These are phyloP conservation scores for Yponomeuta sedellus DNA, from an alignment of 2,888 invertebrate genomes.

Conservation along the genomic window DNA sequence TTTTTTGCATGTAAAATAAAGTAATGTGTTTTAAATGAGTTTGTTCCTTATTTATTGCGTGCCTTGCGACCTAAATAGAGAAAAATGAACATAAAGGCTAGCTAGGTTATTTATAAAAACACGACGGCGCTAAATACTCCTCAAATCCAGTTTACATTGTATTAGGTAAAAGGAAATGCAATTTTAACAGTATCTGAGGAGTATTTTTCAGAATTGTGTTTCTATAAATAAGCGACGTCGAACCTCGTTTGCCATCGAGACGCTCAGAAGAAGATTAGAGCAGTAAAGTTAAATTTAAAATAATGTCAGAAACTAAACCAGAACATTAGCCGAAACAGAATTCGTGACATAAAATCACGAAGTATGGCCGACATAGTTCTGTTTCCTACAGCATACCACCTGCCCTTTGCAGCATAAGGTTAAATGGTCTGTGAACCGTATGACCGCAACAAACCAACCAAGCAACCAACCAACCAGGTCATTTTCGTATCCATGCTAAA, in stretches of 20 bases:
- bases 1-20: background rate
- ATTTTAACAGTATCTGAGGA: too few species aligned
- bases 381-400: conserved; percentile 29
- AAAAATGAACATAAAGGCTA: too few species aligned
- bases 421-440: background rate
- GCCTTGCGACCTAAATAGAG: too few species aligned
- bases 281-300: conserved; percentile 6
- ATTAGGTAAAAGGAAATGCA: too few species aligned
- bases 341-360: conserved; percentile 48
- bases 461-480: background rate
- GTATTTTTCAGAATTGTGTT: too few species aligned
- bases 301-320: conserved; percentile 13
- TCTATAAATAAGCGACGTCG: too few species aligned
- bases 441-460: background rate
- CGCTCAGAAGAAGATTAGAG: background rate
- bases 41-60: background rate
- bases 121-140: too few species aligned
- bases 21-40: background rate
- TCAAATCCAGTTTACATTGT: too few species aligned
- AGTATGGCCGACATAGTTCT: conserved; percentile 25
- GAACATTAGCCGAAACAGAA: conserved; percentile 30
- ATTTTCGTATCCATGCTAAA: background rate
- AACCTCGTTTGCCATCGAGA: too few species aligned
- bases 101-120: too few species aligned
- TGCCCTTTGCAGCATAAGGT: conserved; percentile 11